Evolutionary conservation across 2,113 vertebrate genomes (phyloP).

Genomic region (Gila orcuttii): DNA sequence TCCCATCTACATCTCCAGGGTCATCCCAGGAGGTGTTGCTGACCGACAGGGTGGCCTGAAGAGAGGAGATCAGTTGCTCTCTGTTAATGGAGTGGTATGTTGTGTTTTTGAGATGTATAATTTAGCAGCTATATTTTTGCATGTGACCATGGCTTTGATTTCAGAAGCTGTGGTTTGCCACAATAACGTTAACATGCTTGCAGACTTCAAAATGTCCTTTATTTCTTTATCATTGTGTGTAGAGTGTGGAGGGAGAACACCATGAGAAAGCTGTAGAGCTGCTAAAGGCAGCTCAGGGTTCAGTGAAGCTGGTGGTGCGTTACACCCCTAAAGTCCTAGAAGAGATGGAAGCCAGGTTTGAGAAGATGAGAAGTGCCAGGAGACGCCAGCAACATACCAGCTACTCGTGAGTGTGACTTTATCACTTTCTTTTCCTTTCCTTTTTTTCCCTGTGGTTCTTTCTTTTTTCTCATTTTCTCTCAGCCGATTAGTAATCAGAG

Average conservation of each 20-base stretch:
- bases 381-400: constrained; percentile 90
- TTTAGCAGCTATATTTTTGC: neutral
- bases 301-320: constrained; percentile 89
- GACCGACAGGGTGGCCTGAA: constrained; percentile 92
- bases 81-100: constrained; percentile 91
- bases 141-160: neutral
- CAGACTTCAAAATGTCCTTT: neutral
- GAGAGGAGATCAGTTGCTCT: constrained; percentile 90
- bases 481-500: neutral
- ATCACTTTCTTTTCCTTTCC: neutral
- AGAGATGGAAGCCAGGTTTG: constrained; percentile 93
- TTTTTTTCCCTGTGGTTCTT: neutral
- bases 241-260: constrained; percentile 92
- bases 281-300: constrained; percentile 88
- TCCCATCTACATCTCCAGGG: constrained; percentile 91
- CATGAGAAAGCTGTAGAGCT: constrained; percentile 92
- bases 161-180: neutral
- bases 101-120: neutral
- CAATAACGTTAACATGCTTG: neutral
- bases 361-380: constrained; percentile 90
- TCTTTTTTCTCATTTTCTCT: neutral
- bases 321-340: constrained; percentile 91
- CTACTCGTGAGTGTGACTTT: constrained; percentile 82
- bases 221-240: constrained; percentile 2
- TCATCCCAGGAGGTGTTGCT: constrained; percentile 89